These are phyloP conservation scores for Nymphalis io DNA, from an alignment of 1,140 invertebrate species.

Conservation along the genomic window DNA sequence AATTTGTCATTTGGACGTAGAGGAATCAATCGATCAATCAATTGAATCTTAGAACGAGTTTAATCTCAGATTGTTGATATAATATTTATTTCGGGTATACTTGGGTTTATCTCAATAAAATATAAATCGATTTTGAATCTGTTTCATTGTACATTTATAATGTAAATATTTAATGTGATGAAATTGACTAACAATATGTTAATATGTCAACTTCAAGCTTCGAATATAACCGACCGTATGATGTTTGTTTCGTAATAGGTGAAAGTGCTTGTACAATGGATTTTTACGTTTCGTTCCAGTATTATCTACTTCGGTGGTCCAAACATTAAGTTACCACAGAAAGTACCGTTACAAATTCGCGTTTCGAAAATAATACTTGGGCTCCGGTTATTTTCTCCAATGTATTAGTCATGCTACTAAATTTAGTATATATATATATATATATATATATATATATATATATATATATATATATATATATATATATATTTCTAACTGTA, in stretches of 20 bases:
- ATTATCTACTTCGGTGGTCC: conserved; percentile 57
- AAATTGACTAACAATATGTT: conserved; percentile 1
- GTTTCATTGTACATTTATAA: too few species aligned
- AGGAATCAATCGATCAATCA: too few species aligned
- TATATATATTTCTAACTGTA: too few species aligned
- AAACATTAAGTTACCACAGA: conserved; percentile 41
- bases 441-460: too few species aligned
- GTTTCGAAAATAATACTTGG: conserved; percentile 48
- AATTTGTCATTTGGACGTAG: too few species aligned
- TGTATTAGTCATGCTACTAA: conserved; percentile 34
- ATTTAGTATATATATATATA: too few species aligned
- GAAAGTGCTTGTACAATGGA: conserved; percentile 43
- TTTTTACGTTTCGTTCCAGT: conserved; percentile 49
- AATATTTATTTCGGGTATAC: too few species aligned
- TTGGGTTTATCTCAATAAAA: too few species aligned
- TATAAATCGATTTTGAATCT: too few species aligned
- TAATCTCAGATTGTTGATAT: too few species aligned
- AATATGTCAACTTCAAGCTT: conserved; percentile 19
- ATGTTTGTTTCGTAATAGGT: conserved; percentile 23
- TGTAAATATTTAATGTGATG: background rate
- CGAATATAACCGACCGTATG: conserved; percentile 5
- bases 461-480: background rate
- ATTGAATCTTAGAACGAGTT: too few species aligned
- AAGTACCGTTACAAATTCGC: conserved; percentile 54
- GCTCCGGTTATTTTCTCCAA: conserved; percentile 38